Evolutionary conservation across 2,888 invertebrate species (phyloP).

Genomic region (Tetrapedia diversipes): DNA sequence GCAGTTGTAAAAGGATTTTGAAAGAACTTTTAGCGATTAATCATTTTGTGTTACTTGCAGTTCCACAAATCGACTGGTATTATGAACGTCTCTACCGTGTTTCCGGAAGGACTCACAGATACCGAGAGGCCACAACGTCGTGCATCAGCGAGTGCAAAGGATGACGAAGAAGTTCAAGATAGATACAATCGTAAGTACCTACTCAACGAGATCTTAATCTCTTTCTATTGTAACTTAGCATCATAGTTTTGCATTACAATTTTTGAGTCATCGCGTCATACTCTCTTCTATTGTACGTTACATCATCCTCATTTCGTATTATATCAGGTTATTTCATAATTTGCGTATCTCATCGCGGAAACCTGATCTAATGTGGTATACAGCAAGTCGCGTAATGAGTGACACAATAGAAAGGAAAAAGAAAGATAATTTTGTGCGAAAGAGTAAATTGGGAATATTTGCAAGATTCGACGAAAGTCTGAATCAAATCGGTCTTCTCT

Average conservation of each 20-base stretch:
- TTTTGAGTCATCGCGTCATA: conserved; percentile 9
- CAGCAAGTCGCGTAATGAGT: not conserved
- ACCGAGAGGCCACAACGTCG: conserved; percentile 63
- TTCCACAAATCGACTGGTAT: conserved; percentile 59
- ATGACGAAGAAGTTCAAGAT: conserved; percentile 43
- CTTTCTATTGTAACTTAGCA: not conserved
- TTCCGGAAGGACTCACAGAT: conserved; percentile 73
- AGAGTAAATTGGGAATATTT: not conserved
- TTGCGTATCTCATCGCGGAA: not conserved
- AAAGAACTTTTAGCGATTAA: not conserved
- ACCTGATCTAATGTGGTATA: not conserved
- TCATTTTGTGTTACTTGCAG: conserved; percentile 10
- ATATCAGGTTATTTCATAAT: conserved; percentile 3
- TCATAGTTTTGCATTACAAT: not conserved
- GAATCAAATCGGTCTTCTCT: too few species aligned
- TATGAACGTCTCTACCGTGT: conserved; percentile 79
- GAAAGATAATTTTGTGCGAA: not conserved
- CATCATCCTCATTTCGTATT: not conserved
- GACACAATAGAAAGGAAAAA: not conserved
- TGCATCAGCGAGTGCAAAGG: conserved; percentile 38
- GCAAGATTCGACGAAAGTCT: not conserved
- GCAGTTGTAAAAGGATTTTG: too few species aligned
- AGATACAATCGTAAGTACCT: conserved; percentile 61
- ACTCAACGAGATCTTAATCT: not conserved
- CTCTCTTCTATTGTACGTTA: not conserved